phyloP scores from a whole-genome alignment of 2,888 invertebrate genomes.

The Thysanoteuthis rhombus region DNA sequence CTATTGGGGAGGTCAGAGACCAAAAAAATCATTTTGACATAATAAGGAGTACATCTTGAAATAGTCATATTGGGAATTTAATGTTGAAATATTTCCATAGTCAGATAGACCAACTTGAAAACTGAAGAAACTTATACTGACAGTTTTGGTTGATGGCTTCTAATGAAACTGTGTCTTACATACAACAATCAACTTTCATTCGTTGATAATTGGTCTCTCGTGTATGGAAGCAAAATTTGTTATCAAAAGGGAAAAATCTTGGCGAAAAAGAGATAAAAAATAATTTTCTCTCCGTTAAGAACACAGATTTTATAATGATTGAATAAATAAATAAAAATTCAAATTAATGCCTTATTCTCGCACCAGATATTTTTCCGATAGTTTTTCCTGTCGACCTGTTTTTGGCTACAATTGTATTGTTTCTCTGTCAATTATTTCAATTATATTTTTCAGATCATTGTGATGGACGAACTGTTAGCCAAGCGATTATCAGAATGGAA shows the following conservation, averaged over 20 bases:
- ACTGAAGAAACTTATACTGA: no score
- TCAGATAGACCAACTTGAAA: no score
- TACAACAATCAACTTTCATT: background rate
- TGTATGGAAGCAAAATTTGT: background rate
- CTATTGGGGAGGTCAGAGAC: no score
- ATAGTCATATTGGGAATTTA: no score
- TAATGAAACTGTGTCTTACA: background rate
- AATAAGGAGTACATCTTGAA: no score
- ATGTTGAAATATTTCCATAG: no score
- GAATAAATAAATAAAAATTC: background rate
- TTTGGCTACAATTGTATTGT: background rate
- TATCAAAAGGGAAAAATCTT: background rate
- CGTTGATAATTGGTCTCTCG: background rate
- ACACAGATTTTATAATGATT: background rate
- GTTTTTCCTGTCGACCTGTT: background rate
- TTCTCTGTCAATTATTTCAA: no score
- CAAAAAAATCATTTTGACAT: no score
- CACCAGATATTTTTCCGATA: background rate
- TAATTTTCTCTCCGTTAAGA: background rate
- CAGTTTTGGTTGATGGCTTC: no score
- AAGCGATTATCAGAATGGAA: no score
- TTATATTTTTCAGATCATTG: no score
- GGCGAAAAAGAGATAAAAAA: background rate
- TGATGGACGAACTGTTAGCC: no score
- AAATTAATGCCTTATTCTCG: background rate